Percentiles rank a stretch among this genome's conserved stretches.
phyloP scores from a whole-genome alignment of 1,140 invertebrate species.

The Lepidurus arcticus region DNA sequence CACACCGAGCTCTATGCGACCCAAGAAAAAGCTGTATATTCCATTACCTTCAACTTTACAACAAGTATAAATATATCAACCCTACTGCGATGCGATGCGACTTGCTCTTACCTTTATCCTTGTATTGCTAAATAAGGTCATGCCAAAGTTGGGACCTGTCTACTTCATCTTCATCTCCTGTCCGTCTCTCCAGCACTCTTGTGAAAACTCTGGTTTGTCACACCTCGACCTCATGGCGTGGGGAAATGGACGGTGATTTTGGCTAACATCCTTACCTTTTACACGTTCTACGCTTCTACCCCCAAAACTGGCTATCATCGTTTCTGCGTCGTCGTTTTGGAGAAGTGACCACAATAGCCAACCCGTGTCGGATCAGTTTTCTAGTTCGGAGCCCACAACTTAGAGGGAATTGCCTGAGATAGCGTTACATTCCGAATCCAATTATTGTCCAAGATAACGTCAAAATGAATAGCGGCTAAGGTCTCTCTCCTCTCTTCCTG shows the following conservation, averaged over 20 bases:
- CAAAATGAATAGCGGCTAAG: background rate
- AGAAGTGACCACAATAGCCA: no score
- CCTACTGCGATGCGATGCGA: no score
- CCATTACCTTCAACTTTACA: no score
- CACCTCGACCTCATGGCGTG: background rate
- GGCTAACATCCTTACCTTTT: no score
- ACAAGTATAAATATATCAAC: no score
- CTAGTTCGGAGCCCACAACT: background rate
- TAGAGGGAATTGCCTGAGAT: background rate
- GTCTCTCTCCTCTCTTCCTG: background rate
- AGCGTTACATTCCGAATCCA: background rate
- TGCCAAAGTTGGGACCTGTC: slow-evolving; percentile 8
- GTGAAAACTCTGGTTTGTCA: slow-evolving; percentile 7
- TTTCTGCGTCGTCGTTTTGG: no score
- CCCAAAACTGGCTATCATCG: no score
- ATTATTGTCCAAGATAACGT: slow-evolving; percentile 3
- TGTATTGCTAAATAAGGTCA: background rate
- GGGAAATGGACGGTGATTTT: no score
- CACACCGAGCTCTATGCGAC: no score
- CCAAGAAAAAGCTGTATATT: no score
- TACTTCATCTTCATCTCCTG: slow-evolving; percentile 8
- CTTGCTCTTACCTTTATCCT: background rate
- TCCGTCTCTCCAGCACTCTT: background rate
- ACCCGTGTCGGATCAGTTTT: slow-evolving; percentile 12
- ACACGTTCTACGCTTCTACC: no score